A percentile compares a stretch with the other conserved stretches of the same genome.
These are phyloP conservation scores for Neotoma lepida DNA, from an alignment of 2,113 vertebrate species.

Conservation along the genomic window DNA sequence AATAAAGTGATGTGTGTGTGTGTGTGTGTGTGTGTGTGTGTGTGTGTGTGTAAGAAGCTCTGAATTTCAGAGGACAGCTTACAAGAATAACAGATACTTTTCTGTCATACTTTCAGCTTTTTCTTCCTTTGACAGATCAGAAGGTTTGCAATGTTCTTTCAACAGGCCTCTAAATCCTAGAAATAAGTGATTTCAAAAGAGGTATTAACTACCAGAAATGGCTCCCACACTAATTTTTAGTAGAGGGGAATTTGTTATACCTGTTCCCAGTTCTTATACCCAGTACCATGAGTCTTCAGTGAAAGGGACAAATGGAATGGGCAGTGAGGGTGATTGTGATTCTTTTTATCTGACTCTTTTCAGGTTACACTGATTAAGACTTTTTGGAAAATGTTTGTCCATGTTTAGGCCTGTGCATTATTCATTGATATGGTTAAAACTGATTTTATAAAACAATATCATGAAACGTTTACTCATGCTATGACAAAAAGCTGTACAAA, in stretches of 20 bases:
- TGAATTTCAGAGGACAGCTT: neutral
- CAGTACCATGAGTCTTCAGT: neutral
- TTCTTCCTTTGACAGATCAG: neutral
- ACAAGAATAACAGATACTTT: neutral
- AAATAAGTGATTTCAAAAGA: neutral
- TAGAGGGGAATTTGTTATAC: neutral
- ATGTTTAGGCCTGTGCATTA: too few species aligned
- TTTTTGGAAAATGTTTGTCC: neutral
- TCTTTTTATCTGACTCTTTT: neutral
- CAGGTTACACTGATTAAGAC: neutral
- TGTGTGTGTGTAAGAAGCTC: neutral
- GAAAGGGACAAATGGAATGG: neutral
- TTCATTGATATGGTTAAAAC: neutral
- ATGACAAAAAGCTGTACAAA: neutral
- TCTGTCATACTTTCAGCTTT: neutral
- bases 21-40: neutral
- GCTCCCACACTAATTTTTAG: neutral
- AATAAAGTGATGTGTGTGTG: neutral
- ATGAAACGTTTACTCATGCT: neutral
- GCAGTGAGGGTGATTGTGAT: neutral
- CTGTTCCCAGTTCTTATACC: neutral
- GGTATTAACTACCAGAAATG: neutral
- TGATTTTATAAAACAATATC: neutral
- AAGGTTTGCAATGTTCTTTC: neutral
- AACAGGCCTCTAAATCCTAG: neutral